Conservation (phyloP, 2,113 vertebrate genomes). For the Ranitomeya variabilis region DNA sequence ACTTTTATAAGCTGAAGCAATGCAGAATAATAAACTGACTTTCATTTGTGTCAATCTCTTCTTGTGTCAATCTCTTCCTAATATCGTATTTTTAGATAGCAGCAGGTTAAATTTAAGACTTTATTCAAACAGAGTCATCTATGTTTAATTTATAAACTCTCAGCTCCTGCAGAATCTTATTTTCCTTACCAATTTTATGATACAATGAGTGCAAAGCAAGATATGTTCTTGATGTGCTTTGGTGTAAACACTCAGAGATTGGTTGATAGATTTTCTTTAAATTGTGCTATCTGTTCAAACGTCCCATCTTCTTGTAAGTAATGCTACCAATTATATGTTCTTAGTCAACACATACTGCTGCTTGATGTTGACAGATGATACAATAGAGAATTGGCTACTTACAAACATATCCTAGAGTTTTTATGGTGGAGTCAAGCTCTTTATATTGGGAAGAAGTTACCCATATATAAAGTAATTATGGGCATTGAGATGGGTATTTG, state of each 20-base stretch:
- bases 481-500: too few species aligned
- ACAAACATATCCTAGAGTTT: background rate
- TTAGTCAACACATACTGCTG: slow-evolving; percentile 5
- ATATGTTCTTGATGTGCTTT: background rate
- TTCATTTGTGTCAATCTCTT: background rate
- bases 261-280: slow-evolving; percentile 34
- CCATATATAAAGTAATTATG: background rate
- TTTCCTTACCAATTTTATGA: slow-evolving; percentile 6
- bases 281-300: slow-evolving; percentile 1
- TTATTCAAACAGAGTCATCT: background rate
- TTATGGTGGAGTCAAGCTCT: background rate
- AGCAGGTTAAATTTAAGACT: background rate
- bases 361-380: slow-evolving; percentile 3
- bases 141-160: slow-evolving; percentile 7
- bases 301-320: slow-evolving; percentile 6
- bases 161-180: background rate
- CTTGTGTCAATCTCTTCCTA: background rate
- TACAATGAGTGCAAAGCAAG: background rate
- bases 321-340: slow-evolving; percentile 21
- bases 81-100: background rate
- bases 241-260: background rate
- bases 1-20: background rate
- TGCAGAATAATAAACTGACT: background rate
- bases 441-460: background rate
- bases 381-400: background rate